A percentile compares a stretch with the other conserved stretches of the same genome.
These are phyloP conservation scores for Lucinisca nassula DNA, from an alignment of 2,888 invertebrate species.

Conservation along the genomic window DNA sequence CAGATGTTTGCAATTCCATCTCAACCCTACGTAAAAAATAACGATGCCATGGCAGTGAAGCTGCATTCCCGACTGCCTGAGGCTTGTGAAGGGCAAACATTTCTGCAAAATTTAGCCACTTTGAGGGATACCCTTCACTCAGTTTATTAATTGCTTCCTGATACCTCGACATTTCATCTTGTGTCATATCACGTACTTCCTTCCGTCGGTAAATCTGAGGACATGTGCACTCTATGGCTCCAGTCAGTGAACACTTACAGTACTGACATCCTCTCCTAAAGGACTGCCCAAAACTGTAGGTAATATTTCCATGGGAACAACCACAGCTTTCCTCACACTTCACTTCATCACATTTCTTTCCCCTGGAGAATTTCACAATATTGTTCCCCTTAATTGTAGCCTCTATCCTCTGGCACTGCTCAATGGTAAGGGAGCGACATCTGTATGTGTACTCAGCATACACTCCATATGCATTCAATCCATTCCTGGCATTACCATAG, in stretches of 20 bases:
- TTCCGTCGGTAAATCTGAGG: conserved; percentile 76
- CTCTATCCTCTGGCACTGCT: conserved; percentile 82
- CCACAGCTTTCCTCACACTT: conserved; percentile 83
- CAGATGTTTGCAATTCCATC: conserved; percentile 80
- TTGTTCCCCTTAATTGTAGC: conserved; percentile 62
- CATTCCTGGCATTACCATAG: conserved; percentile 81
- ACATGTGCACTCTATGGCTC: conserved; percentile 78
- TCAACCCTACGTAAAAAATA: conserved; percentile 84
- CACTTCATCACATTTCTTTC: conserved; percentile 82
- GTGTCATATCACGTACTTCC: conserved; percentile 84
- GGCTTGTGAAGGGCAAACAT: conserved; percentile 82
- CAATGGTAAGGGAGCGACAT: conserved; percentile 79
- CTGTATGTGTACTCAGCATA: conserved; percentile 80
- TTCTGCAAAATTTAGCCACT: conserved; percentile 83
- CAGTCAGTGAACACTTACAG: conserved; percentile 79
- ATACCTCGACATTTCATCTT: conserved; percentile 81
- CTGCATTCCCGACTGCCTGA: conserved; percentile 81
- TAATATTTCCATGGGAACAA: conserved; percentile 81
- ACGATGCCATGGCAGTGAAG: conserved; percentile 86
- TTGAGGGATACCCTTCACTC: conserved; percentile 76
- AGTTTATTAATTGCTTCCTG: conserved; percentile 82
- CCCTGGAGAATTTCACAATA: conserved; percentile 82
- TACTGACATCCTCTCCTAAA: conserved; percentile 81
- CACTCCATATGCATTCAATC: conserved; percentile 81
- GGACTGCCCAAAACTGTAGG: conserved; percentile 77